Percentiles rank a stretch among this genome's conserved stretches.
These are phyloP conservation scores for Echinarachnius parma DNA, from an alignment of 53 echinoderm and acorn worm genomes.

Conservation along the genomic window DNA sequence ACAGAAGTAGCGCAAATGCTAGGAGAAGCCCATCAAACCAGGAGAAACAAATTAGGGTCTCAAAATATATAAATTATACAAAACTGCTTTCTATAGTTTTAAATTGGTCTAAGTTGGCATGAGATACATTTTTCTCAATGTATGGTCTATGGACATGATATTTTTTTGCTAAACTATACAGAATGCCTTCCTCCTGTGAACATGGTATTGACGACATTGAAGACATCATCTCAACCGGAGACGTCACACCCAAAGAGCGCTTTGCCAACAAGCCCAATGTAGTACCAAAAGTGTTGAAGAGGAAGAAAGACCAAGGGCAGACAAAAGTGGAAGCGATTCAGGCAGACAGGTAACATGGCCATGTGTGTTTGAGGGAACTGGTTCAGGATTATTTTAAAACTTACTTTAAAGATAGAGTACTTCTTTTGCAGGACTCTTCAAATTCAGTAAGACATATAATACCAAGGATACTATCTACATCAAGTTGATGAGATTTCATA, in stretches of 20 bases:
- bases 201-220: constrained; percentile 80
- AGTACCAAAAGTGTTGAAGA: constrained; percentile 62
- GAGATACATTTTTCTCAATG: too few species aligned
- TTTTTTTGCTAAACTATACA: not conserved
- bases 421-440: too few species aligned
- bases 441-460: too few species aligned
- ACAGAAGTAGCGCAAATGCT: too few species aligned
- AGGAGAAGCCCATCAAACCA: too few species aligned
- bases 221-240: constrained; percentile 77
- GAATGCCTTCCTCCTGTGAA: constrained; percentile 71
- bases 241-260: constrained; percentile 77
- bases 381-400: not conserved
- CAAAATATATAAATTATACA: too few species aligned
- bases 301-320: constrained; percentile 38
- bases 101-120: too few species aligned
- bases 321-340: constrained; percentile 32
- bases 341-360: constrained; percentile 72
- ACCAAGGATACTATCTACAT: too few species aligned
- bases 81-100: too few species aligned
- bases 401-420: not conserved
- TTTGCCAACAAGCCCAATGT: constrained; percentile 73
- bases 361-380: not conserved
- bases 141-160: too few species aligned
- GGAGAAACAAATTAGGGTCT: too few species aligned
- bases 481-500: too few species aligned